Evolutionary conservation across 2,888 invertebrate species (phyloP).

Genomic region (Sinhomidia bicolor): DNA sequence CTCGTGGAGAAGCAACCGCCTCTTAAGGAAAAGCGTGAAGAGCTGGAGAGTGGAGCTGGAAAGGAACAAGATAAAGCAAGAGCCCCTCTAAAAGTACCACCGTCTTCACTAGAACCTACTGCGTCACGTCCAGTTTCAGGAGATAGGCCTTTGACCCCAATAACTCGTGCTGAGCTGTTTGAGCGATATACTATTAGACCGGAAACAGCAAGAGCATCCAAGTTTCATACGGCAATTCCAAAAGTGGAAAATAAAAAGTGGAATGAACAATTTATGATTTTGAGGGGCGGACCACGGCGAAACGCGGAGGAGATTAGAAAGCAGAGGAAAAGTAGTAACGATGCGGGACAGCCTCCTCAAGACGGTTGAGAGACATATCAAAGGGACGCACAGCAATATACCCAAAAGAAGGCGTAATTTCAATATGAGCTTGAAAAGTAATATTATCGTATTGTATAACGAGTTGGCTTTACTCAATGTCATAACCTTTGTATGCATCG

Average conservation of each 20-base stretch:
- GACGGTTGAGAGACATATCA: not conserved
- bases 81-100: not conserved
- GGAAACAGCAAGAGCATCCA: not conserved
- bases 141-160: not conserved
- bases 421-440: too few species aligned
- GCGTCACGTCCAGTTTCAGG: too few species aligned
- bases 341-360: not conserved
- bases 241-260: conserved; percentile 14
- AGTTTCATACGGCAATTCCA: conserved; percentile 25
- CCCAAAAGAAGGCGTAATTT: too few species aligned
- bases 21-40: too few species aligned
- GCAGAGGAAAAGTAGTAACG: not conserved
- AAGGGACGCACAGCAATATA: not conserved
- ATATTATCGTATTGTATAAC: too few species aligned
- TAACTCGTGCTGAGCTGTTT: not conserved
- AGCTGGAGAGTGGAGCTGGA: too few species aligned
- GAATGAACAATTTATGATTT: conserved; percentile 35
- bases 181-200: not conserved
- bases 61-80: too few species aligned
- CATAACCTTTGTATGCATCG: too few species aligned
- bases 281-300: conserved; percentile 42
- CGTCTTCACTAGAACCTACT: not conserved
- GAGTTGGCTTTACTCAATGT: too few species aligned
- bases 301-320: conserved; percentile 18
- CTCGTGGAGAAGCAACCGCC: too few species aligned